Evolutionary conservation across 1,140 invertebrate genomes (phyloP).

Genomic region (Thaumatotibia leucotreta): DNA sequence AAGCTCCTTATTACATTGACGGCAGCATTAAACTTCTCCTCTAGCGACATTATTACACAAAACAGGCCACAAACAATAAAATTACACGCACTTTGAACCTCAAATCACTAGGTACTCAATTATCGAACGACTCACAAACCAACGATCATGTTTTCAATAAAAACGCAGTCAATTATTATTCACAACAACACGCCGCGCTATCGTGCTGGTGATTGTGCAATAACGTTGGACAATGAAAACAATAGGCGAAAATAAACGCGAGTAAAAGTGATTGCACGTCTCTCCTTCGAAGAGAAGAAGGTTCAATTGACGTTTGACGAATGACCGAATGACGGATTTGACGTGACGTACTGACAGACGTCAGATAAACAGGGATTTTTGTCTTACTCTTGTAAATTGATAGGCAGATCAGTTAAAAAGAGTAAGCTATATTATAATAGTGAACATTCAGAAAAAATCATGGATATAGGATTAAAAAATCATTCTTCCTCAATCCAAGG

Average conservation of each 20-base stretch:
- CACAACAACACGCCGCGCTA: constrained; percentile 1
- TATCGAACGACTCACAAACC: constrained; percentile 3
- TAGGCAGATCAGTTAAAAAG: neutral
- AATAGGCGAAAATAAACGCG: constrained; percentile 1
- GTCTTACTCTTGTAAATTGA: neutral
- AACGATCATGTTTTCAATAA: constrained; percentile 1
- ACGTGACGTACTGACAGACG: neutral
- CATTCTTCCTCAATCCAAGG: neutral
- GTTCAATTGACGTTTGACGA: neutral
- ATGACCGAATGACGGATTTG: neutral
- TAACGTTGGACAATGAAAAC: constrained; percentile 9
- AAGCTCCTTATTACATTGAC: constrained; percentile 92
- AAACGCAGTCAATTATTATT: constrained; percentile 9
- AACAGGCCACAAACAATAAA: constrained; percentile 20
- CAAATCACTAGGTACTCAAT: neutral
- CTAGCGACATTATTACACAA: constrained; percentile 80
- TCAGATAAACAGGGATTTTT: neutral
- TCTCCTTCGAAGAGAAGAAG: neutral
- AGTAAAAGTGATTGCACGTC: neutral
- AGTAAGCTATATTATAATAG: neutral
- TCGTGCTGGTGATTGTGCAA: constrained; percentile 5
- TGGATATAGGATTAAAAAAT: neutral
- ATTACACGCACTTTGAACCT: constrained; percentile 62
- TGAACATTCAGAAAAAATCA: neutral
- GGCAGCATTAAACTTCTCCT: constrained; percentile 91